Conservation (phyloP, 2,113 vertebrate genomes). For the Oreotrochilus melanogaster region DNA sequence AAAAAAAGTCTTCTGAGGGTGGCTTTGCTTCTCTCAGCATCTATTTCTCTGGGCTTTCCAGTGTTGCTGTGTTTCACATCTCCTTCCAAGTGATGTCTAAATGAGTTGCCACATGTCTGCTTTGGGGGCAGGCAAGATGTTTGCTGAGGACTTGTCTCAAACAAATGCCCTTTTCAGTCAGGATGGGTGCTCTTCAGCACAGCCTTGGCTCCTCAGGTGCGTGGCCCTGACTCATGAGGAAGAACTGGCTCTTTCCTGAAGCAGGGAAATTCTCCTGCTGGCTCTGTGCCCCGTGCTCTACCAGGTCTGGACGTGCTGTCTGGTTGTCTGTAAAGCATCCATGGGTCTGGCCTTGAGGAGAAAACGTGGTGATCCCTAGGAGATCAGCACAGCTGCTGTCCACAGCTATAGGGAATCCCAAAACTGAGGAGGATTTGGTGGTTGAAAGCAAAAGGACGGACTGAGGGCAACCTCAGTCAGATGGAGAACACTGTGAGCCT, state of each 20-base stretch:
- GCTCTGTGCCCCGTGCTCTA: background rate
- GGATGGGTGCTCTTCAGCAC: background rate
- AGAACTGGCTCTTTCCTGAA: background rate
- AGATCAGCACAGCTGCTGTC: background rate
- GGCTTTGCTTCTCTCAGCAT: background rate
- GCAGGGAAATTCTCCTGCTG: background rate
- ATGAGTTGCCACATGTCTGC: background rate
- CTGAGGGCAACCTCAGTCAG: constrained; percentile 31
- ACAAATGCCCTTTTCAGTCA: background rate
- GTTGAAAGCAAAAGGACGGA: background rate
- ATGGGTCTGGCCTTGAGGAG: background rate
- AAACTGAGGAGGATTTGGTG: background rate
- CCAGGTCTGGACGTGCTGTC: fast-evolving
- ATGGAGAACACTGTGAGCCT: background rate
- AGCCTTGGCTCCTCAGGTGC: background rate
- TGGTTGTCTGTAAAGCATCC: background rate
- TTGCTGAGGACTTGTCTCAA: background rate
- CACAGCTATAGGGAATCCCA: background rate
- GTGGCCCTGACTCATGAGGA: background rate
- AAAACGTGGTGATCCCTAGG: background rate
- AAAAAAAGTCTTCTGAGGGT: background rate
- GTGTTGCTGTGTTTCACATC: background rate
- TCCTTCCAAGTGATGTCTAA: background rate
- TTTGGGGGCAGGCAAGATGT: background rate
- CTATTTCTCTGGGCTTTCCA: constrained; percentile 13